These are phyloP conservation scores for Mnemiopsis leidyi DNA, from an alignment of 37 sponge, comb jelly and placozoan species.

Conservation along the genomic window DNA sequence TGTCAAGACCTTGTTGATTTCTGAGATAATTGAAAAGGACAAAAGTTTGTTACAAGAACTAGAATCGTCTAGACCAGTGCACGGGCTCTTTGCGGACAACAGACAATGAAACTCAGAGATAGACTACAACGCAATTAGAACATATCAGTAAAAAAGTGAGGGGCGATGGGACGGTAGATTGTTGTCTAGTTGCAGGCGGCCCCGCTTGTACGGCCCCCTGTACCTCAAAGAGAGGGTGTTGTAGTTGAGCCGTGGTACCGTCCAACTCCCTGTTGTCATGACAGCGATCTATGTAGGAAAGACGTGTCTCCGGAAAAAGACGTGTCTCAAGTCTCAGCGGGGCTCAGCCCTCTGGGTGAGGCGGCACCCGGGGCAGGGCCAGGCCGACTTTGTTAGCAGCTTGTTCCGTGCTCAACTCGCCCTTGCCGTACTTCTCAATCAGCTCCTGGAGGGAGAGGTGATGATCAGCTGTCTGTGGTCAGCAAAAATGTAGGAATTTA, in stretches of 20 bases:
- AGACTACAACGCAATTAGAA: neutral
- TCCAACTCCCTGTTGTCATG: neutral
- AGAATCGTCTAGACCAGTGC: neutral
- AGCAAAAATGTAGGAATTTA: neutral
- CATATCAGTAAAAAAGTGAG: neutral
- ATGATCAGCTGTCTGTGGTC: neutral
- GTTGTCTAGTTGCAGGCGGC: neutral
- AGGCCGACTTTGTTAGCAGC: slow-evolving; percentile 19
- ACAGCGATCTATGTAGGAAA: neutral
- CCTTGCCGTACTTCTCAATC: slow-evolving; percentile 51
- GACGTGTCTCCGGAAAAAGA: no score
- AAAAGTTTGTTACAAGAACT: neutral
- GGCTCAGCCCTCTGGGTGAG: neutral
- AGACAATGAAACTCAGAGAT: neutral
- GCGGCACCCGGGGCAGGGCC: neutral
- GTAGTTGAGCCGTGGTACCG: neutral
- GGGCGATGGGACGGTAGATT: neutral
- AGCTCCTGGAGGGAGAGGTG: neutral
- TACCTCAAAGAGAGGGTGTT: neutral
- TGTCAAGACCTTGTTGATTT: neutral
- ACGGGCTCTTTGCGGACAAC: neutral
- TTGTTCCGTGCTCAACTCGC: neutral
- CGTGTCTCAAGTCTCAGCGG: neutral
- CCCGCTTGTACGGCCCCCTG: neutral
- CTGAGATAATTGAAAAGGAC: neutral